phyloP scores from a whole-genome alignment of 2,113 vertebrate genomes.

The Choloepus hoffmanni region DNA sequence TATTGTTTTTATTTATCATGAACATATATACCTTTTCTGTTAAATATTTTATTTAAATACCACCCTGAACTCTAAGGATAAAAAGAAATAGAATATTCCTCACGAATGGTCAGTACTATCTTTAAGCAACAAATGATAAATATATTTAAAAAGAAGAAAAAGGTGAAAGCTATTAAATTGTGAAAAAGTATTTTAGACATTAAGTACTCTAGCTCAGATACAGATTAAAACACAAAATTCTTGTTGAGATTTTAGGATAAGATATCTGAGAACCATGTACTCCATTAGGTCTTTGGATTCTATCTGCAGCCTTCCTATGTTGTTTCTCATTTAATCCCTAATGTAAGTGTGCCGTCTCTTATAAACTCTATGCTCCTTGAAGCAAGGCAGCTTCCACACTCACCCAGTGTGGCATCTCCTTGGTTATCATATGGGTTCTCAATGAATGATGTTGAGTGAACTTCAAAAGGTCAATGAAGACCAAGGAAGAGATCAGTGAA shows the following conservation, averaged over 20 bases:
- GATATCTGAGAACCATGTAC: neutral
- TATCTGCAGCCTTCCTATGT: neutral
- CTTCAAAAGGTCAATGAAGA: neutral
- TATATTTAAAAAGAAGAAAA: neutral
- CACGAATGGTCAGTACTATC: neutral
- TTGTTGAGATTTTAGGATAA: neutral
- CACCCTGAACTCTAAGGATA: neutral
- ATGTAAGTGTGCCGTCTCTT: neutral
- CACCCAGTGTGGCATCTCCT: neutral
- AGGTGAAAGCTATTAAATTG: neutral
- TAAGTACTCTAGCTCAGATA: neutral
- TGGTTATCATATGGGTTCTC: neutral
- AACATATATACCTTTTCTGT: neutral
- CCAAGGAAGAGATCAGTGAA: neutral
- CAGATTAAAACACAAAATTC: neutral
- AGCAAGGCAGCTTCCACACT: neutral
- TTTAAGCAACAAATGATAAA: neutral
- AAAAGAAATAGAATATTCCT: conserved; percentile 2
- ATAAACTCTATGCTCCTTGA: neutral
- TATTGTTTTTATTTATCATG: conserved; percentile 10
- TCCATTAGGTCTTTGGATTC: neutral
- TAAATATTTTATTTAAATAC: neutral
- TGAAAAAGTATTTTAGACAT: conserved; percentile 16
- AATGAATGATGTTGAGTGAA: neutral
- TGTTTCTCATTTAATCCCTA: neutral